Base-by-base conservation (phyloP, 2,888 invertebrate species). In the Lasioglossum malachurum region DNA sequence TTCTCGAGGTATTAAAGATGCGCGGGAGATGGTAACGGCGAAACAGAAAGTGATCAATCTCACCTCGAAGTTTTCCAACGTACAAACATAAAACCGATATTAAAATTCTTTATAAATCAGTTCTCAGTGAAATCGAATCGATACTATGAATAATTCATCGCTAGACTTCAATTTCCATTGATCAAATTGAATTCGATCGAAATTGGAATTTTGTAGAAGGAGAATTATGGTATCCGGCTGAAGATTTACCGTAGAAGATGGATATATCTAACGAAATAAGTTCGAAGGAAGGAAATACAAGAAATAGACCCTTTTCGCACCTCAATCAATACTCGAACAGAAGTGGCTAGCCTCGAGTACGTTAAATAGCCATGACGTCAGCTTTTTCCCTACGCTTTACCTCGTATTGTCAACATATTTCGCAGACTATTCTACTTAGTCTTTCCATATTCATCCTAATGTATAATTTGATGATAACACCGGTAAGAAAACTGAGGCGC, bases 251-350 rank as follows among this genome's bases (percentile, higher is more conserved):
- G 31, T 31, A 35, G 8, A 38, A 19, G 31, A 41, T 57, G 4
- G 16, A 35, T 19, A 35, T 49, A 35, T 60, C 41, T 38, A 4
- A 41, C 38, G 16, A 46, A 71, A 69, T n/a, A 23, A n/a, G 74
- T 41, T 41, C 23, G 53, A 53, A 60, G 8, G n/a, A 23, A 69
- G 38, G 69, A 0, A 69, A 38, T 41, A 69, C 67, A 23, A 41
- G 35, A 69, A 69, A 35, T 41, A 78, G 82, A 82, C 82, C 78
- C 57, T 67, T 44, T 46, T 49, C 31, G 46, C 12, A 57, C 69
- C 31, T 60, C 41, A 79, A 85, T 82, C 83, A 78, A 85, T 83
- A 75, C 72, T 64, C 72, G 74, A 72, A 82, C 75, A 19, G 60
- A 75, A 78, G 74, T 16, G 67, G 49, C 23, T 16, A 78, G 41